phyloP scores from a whole-genome alignment of 2,888 invertebrate genomes.

The Scelioninae gen. 2 region DNA sequence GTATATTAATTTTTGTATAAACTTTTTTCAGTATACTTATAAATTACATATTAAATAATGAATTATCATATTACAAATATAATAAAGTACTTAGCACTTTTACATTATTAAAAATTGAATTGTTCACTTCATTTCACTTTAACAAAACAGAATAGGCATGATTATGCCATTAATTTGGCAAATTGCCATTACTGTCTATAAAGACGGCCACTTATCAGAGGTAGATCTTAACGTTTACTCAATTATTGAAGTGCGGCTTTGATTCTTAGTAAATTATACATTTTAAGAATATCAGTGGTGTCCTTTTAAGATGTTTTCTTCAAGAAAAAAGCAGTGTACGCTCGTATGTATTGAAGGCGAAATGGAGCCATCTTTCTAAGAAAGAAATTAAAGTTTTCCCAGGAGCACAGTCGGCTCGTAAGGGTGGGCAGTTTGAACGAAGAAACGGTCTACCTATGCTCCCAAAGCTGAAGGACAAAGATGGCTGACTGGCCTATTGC shows the following conservation, averaged over 20 bases:
- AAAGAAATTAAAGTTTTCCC: constrained; percentile 73
- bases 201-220: constrained; percentile 8
- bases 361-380: constrained; percentile 69
- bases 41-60: too few species aligned
- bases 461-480: constrained; percentile 53
- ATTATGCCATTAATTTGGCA: constrained; percentile 11
- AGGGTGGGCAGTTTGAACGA: constrained; percentile 64
- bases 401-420: constrained; percentile 65
- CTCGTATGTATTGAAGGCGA: constrained; percentile 59
- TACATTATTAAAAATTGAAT: too few species aligned
- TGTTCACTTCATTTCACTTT: too few species aligned
- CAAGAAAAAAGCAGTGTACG: constrained; percentile 30
- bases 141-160: constrained; percentile 14
- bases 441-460: constrained; percentile 57
- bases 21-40: too few species aligned
- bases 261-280: constrained; percentile 53
- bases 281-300: constrained; percentile 48
- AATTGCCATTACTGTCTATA: constrained; percentile 9
- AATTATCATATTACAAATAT: too few species aligned
- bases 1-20: too few species aligned
- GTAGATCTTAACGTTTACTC: constrained; percentile 23
- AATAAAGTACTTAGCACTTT: too few species aligned
- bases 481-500: constrained; percentile 67
- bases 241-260: constrained; percentile 51
- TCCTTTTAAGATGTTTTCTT: constrained; percentile 40